Conservation (phyloP, 2,797 vertebrate species). For the Rhinophrynus dorsalis region DNA sequence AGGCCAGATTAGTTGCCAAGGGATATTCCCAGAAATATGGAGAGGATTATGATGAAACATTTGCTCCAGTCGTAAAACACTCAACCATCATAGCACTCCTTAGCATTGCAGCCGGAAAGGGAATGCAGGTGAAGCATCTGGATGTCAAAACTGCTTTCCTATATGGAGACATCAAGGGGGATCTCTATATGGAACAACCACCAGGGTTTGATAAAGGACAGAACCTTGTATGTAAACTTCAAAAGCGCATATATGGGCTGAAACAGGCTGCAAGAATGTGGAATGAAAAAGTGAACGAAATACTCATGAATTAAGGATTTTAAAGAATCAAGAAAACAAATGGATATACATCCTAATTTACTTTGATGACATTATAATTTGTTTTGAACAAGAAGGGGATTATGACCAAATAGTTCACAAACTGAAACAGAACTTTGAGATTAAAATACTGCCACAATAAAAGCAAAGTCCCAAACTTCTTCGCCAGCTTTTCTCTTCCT, state of each 20-base stretch:
- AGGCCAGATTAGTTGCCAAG: not conserved
- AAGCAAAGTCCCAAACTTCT: no score
- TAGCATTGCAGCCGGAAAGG: not conserved
- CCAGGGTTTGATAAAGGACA: not conserved
- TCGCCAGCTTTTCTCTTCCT: no score
- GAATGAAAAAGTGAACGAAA: not conserved
- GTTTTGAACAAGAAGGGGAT: not conserved
- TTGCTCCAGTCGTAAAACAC: not conserved
- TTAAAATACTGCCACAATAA: no score
- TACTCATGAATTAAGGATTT: not conserved
- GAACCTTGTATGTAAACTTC: conserved; percentile 1
- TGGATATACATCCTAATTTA: not conserved
- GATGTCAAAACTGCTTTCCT: not conserved
- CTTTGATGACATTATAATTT: not conserved
- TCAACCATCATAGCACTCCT: not conserved
- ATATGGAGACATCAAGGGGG: not conserved
- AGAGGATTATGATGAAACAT: not conserved
- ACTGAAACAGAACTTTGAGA: not conserved
- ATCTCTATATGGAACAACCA: not conserved
- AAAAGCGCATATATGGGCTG: not conserved
- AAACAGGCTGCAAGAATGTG: not conserved
- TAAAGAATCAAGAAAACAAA: not conserved
- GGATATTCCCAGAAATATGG: conserved; percentile 1
- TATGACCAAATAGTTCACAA: not conserved
- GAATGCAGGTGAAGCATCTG: conserved; percentile 1